phyloP scores from a whole-genome alignment of 2,113 vertebrate species.

The Mesitornis unicolor region DNA sequence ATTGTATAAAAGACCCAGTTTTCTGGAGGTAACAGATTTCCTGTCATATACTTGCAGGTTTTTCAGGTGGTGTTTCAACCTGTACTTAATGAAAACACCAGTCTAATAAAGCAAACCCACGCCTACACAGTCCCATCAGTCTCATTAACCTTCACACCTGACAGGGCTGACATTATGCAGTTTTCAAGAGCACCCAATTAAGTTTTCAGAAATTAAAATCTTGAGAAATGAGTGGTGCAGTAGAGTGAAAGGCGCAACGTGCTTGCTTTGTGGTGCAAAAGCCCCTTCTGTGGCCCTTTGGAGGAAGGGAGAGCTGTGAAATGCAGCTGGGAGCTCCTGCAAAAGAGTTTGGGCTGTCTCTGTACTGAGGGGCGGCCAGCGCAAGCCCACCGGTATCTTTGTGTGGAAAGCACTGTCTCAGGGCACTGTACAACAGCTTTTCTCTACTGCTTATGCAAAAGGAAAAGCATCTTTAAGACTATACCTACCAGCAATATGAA shows the following conservation, averaged over 20 bases:
- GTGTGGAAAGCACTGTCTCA: background rate
- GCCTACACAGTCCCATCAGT: background rate
- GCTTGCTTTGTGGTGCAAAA: background rate
- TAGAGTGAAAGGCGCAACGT: background rate
- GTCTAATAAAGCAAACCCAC: background rate
- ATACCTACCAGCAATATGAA: conserved; percentile 74
- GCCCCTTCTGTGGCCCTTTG: background rate
- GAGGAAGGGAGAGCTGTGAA: background rate
- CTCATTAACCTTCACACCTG: background rate
- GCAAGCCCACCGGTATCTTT: background rate
- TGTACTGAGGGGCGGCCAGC: background rate
- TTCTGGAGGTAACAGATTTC: background rate
- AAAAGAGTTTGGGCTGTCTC: background rate
- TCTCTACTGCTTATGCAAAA: background rate
- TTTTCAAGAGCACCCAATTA: background rate
- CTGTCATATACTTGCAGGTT: background rate
- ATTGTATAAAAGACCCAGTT: background rate
- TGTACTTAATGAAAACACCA: background rate
- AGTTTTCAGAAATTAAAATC: background rate
- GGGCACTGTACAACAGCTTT: background rate
- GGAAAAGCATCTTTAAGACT: background rate
- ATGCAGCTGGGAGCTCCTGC: background rate
- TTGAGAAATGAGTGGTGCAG: background rate
- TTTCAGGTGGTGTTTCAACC: background rate
- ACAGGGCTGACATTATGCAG: background rate